Evolutionary conservation across 2,888 invertebrate species (phyloP), one percentile per base, ranked within the genome.

Genomic region (Acrobasis consociella): DNA sequence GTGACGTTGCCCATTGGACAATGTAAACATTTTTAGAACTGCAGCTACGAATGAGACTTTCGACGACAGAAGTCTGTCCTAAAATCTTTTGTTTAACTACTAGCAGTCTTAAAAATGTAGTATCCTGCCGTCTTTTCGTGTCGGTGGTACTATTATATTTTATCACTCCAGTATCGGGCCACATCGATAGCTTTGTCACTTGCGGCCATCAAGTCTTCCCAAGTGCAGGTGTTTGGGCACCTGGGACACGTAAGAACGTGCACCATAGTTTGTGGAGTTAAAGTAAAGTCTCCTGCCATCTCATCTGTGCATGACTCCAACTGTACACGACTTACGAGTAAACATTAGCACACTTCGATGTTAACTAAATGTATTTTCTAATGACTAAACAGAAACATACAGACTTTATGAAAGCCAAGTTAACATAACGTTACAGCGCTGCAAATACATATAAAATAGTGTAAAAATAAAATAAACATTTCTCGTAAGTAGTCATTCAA

Each of bases 321-420:
- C 31, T 31, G 31, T 7, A 31, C 31, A 31, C 31, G 31, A 31
- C 31, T 46, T 11, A 46, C 46, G 46, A 13, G 46, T 13, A 46
- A 46, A n/a, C 46, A 46, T 46, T 46, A 46, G 46, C 46, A 13
- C 46, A 46, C 46, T 46, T n/a, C 46, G 5, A n/a, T n/a, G 11
- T 46, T 11, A 46, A 46, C 46, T 46, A n/a, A n/a, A 46, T 46
- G 46, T n/a, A 46, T 46, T 46, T 46, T 46, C 46, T 46, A 46
- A n/a, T 13, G 46, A 46, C 13, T 46, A 46, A 46, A 13, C 46
- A n/a, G 1, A n/a, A n/a, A n/a, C n/a, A n/a, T n/a, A n/a, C 46
- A n/a, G 2, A n/a, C 46, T 46, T 46, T n/a, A 46, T 46, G 46
- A 46, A 46, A 46, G 11, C 13, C 5, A 46, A 46, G 46, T 13